Conservation (phyloP, 1,140 invertebrate species). For the Dufourea novaeangliae region DNA sequence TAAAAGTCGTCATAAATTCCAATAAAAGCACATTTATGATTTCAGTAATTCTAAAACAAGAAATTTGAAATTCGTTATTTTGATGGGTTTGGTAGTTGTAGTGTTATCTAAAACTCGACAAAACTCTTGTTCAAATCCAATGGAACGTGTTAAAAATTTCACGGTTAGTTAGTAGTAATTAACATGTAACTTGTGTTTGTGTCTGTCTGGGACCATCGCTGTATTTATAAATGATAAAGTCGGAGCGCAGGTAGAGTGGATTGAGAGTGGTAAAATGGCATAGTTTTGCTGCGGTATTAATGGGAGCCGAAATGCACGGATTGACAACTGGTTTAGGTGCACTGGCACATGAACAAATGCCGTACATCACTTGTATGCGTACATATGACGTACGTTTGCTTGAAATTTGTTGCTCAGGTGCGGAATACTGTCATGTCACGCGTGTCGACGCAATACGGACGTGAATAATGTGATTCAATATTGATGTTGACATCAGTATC, state of each 20-base stretch:
- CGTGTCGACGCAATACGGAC: conserved; percentile 1
- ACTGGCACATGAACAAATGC: conserved; percentile 31
- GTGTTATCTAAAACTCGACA: no score
- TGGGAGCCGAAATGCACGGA: conserved; percentile 23
- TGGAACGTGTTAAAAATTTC: no score
- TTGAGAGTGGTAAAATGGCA: not conserved
- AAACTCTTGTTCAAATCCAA: no score
- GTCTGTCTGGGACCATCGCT: not conserved
- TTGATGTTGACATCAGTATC: conserved; percentile 43
- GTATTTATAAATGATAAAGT: not conserved
- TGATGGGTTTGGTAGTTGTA: no score
- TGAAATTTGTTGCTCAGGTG: conserved; percentile 45
- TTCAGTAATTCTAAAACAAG: no score
- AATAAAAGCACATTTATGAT: no score
- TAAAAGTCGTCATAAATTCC: no score
- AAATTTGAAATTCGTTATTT: no score
- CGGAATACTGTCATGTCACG: conserved; percentile 1
- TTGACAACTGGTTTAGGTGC: conserved; percentile 70
- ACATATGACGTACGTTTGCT: conserved; percentile 41
- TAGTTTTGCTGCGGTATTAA: not conserved
- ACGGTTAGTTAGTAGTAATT: no score
- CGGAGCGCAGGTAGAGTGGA: not conserved
- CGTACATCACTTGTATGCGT: conserved; percentile 13
- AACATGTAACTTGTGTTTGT: not conserved
- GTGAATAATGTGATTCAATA: conserved; percentile 47